A percentile compares a stretch with the other conserved stretches of the same genome.
phyloP scores from a whole-genome alignment of 2,113 vertebrate genomes.

The Nycticebus coucang region DNA sequence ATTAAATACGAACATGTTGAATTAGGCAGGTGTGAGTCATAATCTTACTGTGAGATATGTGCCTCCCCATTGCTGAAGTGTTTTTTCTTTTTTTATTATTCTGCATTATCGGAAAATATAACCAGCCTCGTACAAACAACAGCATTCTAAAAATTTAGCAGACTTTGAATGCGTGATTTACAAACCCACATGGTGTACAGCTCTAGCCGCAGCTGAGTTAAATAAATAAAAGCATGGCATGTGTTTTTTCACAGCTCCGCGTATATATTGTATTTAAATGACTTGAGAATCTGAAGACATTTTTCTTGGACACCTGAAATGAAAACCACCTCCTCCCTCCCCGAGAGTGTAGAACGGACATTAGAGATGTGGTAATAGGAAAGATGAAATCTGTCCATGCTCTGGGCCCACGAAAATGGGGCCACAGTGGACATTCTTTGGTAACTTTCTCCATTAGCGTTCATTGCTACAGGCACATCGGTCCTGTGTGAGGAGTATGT shows the following conservation, averaged over 20 bases:
- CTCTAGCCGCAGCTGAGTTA: not conserved
- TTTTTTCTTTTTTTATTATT: slow-evolving; percentile 40
- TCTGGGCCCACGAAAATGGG: slow-evolving; percentile 19
- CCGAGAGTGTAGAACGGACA: not conserved
- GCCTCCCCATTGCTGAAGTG: slow-evolving; percentile 11
- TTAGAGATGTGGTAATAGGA: slow-evolving; percentile 19
- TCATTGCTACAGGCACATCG: not conserved
- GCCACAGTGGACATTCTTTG: not conserved
- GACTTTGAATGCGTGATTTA: slow-evolving; percentile 9
- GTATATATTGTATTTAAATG: slow-evolving; percentile 55
- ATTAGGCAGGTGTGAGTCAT: slow-evolving; percentile 16
- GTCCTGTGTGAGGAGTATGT: not conserved
- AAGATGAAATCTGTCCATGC: slow-evolving; percentile 25
- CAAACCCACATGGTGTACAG: not conserved
- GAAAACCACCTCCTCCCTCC: not conserved
- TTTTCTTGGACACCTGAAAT: slow-evolving; percentile 43
- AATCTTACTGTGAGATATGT: not conserved
- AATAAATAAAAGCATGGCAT: not conserved
- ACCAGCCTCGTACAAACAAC: slow-evolving; percentile 17
- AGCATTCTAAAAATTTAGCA: not conserved
- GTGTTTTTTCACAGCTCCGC: not conserved
- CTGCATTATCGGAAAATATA: slow-evolving; percentile 52
- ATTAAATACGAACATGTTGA: not conserved
- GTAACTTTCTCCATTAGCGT: slow-evolving; percentile 41
- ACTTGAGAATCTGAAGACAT: slow-evolving; percentile 41